Conservation (phyloP, 2,113 vertebrate species). For the Leucoraja erinaceus region DNA sequence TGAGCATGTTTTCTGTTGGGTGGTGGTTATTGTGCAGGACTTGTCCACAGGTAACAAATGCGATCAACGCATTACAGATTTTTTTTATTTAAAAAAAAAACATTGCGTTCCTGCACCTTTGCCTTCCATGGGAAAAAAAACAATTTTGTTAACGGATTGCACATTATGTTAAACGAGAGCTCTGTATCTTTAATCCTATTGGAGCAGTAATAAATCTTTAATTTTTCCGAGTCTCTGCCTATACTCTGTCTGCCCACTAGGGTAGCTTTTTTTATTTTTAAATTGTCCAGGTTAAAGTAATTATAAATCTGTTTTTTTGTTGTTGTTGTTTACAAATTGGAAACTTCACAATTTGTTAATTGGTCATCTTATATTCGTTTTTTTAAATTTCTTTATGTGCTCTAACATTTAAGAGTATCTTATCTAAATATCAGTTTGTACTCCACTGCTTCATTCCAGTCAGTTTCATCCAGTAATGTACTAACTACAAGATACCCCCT, state of each 20-base stretch:
- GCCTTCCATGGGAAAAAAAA: background rate
- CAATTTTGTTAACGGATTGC: constrained; percentile 18
- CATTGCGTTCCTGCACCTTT: background rate
- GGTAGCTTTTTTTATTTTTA: background rate
- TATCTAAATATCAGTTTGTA: background rate
- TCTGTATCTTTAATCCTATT: constrained; percentile 37
- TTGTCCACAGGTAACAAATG: constrained; percentile 34
- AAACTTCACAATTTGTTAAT: background rate
- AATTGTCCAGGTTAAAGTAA: constrained; percentile 13
- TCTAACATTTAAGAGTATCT: background rate
- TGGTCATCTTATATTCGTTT: background rate
- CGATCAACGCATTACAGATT: background rate
- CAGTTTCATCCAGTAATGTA: background rate
- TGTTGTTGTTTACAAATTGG: background rate
- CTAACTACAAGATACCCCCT: background rate
- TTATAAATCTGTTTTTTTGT: background rate
- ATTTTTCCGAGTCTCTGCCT: background rate
- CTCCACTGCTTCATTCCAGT: background rate
- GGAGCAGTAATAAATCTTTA: constrained; percentile 38
- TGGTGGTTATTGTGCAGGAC: constrained; percentile 26
- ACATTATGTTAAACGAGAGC: constrained; percentile 10
- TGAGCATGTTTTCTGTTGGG: constrained; percentile 29
- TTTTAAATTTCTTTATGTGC: background rate
- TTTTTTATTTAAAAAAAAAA: background rate
- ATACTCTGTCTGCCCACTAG: constrained; percentile 36